Conservation (phyloP, 2,113 vertebrate species). For the Mirounga angustirostris region DNA sequence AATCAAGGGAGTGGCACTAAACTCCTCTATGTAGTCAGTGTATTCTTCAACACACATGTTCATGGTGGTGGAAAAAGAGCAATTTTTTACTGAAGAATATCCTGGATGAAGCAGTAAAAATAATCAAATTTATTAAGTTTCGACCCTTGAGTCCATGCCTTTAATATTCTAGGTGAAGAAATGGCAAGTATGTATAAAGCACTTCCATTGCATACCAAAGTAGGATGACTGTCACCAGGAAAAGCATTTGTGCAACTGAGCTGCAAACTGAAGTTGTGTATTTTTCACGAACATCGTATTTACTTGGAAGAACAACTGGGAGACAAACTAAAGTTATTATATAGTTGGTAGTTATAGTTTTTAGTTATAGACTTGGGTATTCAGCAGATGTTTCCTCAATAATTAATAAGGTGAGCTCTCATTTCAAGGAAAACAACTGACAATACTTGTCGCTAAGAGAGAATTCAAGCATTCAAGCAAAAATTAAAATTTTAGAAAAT, state of each 20-base stretch:
- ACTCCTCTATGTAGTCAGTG: not conserved
- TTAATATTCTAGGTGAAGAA: not conserved
- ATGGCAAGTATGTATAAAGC: not conserved
- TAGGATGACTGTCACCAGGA: not conserved
- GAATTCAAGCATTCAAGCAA: not conserved
- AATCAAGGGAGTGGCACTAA: not conserved
- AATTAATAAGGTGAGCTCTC: slow-evolving; percentile 43
- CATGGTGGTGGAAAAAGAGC: not conserved
- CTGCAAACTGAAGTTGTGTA: not conserved
- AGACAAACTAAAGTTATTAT: slow-evolving; percentile 31
- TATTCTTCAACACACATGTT: not conserved
- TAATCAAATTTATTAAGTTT: not conserved
- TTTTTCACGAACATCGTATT: slow-evolving; percentile 19
- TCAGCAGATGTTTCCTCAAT: slow-evolving; percentile 13
- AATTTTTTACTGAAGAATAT: slow-evolving; percentile 28
- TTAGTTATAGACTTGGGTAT: not conserved
- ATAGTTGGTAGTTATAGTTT: not conserved
- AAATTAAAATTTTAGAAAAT: slow-evolving; percentile 58
- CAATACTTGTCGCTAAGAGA: slow-evolving; percentile 13
- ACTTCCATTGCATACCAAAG: not conserved
- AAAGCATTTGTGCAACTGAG: not conserved
- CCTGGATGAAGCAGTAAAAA: not conserved
- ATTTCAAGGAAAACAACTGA: slow-evolving; percentile 39
- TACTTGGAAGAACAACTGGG: slow-evolving; percentile 40
- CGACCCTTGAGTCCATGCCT: not conserved